These are phyloP conservation scores for Lepisosteus oculatus DNA, from an alignment of 2,113 vertebrate species.

Conservation along the genomic window DNA sequence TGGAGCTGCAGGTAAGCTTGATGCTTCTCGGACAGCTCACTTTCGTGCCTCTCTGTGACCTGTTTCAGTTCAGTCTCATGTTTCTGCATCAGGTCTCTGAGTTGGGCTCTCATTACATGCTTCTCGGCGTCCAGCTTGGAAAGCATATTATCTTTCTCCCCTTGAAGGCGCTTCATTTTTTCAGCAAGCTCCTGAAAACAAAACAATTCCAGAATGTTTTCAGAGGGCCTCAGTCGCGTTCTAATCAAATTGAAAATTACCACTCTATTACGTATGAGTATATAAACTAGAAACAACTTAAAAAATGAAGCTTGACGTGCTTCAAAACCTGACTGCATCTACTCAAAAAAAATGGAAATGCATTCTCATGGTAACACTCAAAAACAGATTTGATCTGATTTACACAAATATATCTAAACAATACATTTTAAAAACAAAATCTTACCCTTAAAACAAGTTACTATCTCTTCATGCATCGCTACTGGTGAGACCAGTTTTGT, in stretches of 20 bases:
- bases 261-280: too few relatives aligned
- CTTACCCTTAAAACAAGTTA: too few relatives aligned
- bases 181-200: slow-evolving; percentile 68
- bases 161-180: slow-evolving; percentile 62
- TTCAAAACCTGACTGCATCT: too few relatives aligned
- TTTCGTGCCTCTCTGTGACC: slow-evolving; percentile 47
- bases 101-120: slow-evolving; percentile 84
- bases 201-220: neutral
- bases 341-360: too few relatives aligned
- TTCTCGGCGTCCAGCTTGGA: slow-evolving; percentile 86
- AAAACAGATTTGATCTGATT: too few relatives aligned
- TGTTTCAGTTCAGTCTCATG: slow-evolving; percentile 70
- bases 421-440: too few relatives aligned
- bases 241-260: too few relatives aligned
- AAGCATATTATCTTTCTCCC: slow-evolving; percentile 79
- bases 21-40: slow-evolving; percentile 64
- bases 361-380: too few relatives aligned
- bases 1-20: slow-evolving; percentile 54
- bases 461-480: neutral
- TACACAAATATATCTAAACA: too few relatives aligned
- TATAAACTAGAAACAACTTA: too few relatives aligned
- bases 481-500: neutral
- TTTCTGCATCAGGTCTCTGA: slow-evolving; percentile 83
- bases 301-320: too few relatives aligned
- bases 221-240: too few relatives aligned